Percentiles rank a stretch among this genome's conserved stretches.
Evolutionary conservation across 2,888 invertebrate genomes (phyloP).

Genomic region (Argyra leucocephala): DNA sequence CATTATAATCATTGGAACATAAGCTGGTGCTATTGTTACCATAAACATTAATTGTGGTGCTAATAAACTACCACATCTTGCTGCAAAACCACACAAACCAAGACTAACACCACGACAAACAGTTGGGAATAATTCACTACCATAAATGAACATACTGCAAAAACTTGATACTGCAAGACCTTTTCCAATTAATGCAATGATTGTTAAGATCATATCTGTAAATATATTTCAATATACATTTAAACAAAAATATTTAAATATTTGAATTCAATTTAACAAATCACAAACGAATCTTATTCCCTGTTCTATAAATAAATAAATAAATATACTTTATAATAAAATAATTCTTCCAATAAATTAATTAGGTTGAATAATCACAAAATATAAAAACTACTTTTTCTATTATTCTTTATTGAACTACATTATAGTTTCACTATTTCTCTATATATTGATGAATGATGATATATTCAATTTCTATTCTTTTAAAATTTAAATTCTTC

Average conservation of each 20-base stretch:
- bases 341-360: no score
- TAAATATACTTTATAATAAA: no score
- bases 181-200: conserved; percentile 40
- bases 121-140: conserved; percentile 42
- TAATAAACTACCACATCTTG: conserved; percentile 44
- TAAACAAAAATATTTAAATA: background rate
- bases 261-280: background rate
- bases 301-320: no score
- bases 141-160: conserved; percentile 41
- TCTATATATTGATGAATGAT: no score
- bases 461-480: no score
- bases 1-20: conserved; percentile 24
- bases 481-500: no score
- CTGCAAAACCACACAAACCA: conserved; percentile 45
- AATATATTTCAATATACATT: no score
- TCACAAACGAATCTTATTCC: no score
- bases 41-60: conserved; percentile 40
- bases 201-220: conserved; percentile 24
- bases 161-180: conserved; percentile 44
- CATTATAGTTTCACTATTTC: no score
- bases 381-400: no score
- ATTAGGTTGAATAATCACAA: no score
- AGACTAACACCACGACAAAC: conserved; percentile 38
- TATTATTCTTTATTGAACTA: no score
- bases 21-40: conserved; percentile 27